Conservation (phyloP, 2,113 vertebrate species). For the Talpa occidentalis region DNA sequence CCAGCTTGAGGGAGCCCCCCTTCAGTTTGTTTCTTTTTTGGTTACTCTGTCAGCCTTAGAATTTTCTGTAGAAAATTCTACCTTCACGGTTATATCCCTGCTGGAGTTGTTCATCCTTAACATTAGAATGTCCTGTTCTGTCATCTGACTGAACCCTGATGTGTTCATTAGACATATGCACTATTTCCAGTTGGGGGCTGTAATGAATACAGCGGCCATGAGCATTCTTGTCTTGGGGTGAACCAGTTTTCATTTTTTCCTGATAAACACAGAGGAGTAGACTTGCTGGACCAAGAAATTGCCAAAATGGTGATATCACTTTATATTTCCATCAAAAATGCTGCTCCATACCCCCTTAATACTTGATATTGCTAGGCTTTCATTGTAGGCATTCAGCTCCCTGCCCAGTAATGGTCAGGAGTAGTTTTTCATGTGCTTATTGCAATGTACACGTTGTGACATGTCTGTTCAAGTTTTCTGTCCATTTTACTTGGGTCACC, state of each 20-base stretch:
- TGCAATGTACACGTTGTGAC: not conserved
- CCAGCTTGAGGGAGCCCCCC: not conserved
- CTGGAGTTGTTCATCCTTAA: not conserved
- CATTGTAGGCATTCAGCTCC: not conserved
- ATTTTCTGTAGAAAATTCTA: not conserved
- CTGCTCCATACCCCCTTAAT: not conserved
- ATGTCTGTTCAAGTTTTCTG: not conserved
- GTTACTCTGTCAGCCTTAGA: not conserved
- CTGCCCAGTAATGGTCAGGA: not conserved
- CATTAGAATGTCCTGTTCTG: not conserved
- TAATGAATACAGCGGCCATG: not conserved
- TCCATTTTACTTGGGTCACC: not conserved
- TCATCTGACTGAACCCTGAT: not conserved
- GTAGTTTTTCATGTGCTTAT: not conserved
- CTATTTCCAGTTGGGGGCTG: not conserved
- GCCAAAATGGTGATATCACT: not conserved
- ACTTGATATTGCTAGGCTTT: not conserved
- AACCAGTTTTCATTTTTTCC: not conserved
- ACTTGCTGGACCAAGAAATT: not conserved
- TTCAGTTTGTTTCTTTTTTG: not conserved
- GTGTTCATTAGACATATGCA: not conserved
- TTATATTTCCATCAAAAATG: not conserved
- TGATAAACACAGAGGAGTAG: not conserved
- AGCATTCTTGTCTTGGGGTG: not conserved
- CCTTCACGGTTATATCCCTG: not conserved